Percentiles rank a stretch among this genome's conserved stretches.
phyloP scores from a whole-genome alignment of 2,888 invertebrate species.

The Drosophila vallismaia region DNA sequence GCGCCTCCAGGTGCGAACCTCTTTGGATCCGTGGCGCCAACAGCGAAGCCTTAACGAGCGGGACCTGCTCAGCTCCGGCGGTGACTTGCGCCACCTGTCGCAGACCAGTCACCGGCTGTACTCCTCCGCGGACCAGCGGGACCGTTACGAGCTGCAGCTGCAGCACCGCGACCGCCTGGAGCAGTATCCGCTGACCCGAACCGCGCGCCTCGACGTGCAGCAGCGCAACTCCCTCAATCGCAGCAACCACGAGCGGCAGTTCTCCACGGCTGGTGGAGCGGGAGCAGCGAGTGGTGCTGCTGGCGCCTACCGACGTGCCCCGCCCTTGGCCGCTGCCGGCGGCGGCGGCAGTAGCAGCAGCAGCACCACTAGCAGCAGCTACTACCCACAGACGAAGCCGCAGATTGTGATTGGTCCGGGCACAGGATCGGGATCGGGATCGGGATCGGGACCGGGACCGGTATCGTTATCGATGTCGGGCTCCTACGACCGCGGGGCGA shows the following conservation, averaged over 20 bases:
- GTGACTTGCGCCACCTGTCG: conserved; percentile 77
- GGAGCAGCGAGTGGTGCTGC: conserved; percentile 48
- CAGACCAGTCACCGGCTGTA: conserved; percentile 81
- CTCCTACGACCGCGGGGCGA: conserved; percentile 49
- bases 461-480: conserved; percentile 29
- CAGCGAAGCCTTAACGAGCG: conserved; percentile 82
- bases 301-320: conserved; percentile 68
- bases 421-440: conserved; percentile 21
- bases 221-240: conserved; percentile 83
- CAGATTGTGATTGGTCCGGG: conserved; percentile 82
- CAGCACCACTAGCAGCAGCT: conserved; percentile 81
- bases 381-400: conserved; percentile 80
- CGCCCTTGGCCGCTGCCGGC: conserved; percentile 72
- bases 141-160: conserved; percentile 81
- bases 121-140: conserved; percentile 80
- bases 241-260: conserved; percentile 85
- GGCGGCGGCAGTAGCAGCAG: conserved; percentile 71
- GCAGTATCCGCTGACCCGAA: conserved; percentile 81
- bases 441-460: conserved; percentile 41
- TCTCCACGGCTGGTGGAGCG: conserved; percentile 35
- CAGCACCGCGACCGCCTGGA: conserved; percentile 81
- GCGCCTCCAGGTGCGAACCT: conserved; percentile 75
- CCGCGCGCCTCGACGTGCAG: conserved; percentile 83
- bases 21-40: conserved; percentile 80
- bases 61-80: conserved; percentile 76